These are phyloP conservation scores for Drosophila parvula DNA, from an alignment of 1,140 invertebrate species.

Conservation along the genomic window DNA sequence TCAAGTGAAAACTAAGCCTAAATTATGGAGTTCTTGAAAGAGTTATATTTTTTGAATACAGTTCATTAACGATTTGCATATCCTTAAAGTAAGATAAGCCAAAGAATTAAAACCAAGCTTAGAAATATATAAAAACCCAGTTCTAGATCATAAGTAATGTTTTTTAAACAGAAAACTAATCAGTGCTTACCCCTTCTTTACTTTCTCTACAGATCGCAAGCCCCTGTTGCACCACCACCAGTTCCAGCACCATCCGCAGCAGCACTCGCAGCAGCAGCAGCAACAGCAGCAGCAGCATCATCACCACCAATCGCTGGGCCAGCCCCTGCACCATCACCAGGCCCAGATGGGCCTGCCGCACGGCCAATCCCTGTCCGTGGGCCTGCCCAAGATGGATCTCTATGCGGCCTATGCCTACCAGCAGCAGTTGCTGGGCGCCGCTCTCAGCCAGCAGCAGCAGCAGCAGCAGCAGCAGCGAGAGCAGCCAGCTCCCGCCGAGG, in stretches of 20 bases:
- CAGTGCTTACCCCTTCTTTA: neutral
- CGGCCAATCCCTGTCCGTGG: conserved; percentile 42
- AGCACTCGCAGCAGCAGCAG: conserved; percentile 55
- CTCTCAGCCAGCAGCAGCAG: conserved; percentile 58
- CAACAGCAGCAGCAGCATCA: conserved; percentile 47
- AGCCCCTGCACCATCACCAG: conserved; percentile 55
- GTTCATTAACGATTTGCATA: no score
- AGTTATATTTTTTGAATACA: no score
- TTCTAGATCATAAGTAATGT: no score
- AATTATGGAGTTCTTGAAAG: neutral
- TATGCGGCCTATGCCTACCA: conserved; percentile 81
- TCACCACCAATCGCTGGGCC: conserved; percentile 47
- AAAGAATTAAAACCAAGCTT: no score
- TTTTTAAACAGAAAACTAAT: conserved; percentile 2
- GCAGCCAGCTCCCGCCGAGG: conserved; percentile 51
- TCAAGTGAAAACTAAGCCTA: neutral
- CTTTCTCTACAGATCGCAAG: conserved; percentile 61
- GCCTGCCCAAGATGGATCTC: conserved; percentile 72
- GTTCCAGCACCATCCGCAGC: conserved; percentile 54
- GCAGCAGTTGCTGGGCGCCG: conserved; percentile 70
- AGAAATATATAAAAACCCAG: no score
- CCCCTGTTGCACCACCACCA: conserved; percentile 70
- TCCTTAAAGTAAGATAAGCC: no score
- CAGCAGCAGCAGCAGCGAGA: conserved; percentile 35
- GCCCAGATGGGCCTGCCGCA: conserved; percentile 42